Evolutionary conservation across 1,140 invertebrate genomes (phyloP).

Genomic region (Glossosoma conforme): DNA sequence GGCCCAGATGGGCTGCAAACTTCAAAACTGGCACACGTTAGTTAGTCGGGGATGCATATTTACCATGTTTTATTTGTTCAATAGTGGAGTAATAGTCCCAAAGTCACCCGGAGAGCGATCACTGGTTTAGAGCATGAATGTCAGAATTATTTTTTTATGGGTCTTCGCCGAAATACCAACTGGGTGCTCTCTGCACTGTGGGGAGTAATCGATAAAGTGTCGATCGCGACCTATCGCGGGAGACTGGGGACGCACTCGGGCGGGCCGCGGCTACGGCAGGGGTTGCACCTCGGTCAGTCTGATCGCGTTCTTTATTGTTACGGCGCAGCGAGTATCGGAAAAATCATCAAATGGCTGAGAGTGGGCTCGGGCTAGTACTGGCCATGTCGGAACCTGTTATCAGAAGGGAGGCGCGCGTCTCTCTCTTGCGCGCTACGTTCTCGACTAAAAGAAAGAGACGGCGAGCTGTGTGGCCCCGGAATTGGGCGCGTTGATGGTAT

Average conservation of each 20-base stretch:
- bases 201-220: conserved; percentile 29
- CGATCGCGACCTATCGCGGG: conserved; percentile 21
- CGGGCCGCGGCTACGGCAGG: too few species aligned
- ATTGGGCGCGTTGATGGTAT: conserved; percentile 3
- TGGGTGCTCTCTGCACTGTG: conserved; percentile 24
- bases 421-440: conserved; percentile 5
- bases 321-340: too few species aligned
- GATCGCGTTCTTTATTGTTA: too few species aligned
- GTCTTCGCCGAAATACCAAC: conserved; percentile 27
- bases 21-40: conserved; percentile 17
- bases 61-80: conserved; percentile 27
- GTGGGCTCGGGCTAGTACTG: conserved; percentile 23
- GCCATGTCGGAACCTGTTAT: conserved; percentile 26
- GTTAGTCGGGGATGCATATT: conserved; percentile 15
- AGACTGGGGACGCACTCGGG: too few species aligned
- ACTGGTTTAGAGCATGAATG: conserved; percentile 27
- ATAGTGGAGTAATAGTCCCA: conserved; percentile 22
- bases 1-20: conserved; percentile 24
- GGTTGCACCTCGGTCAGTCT: too few species aligned
- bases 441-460: conserved; percentile 10
- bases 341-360: conserved; percentile 26
- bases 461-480: conserved; percentile 19
- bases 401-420: conserved; percentile 19
- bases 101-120: conserved; percentile 24
- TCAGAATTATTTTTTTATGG: conserved; percentile 27